These are phyloP conservation scores for Aythya baeri DNA, from an alignment of 2,113 vertebrate genomes.

Conservation along the genomic window DNA sequence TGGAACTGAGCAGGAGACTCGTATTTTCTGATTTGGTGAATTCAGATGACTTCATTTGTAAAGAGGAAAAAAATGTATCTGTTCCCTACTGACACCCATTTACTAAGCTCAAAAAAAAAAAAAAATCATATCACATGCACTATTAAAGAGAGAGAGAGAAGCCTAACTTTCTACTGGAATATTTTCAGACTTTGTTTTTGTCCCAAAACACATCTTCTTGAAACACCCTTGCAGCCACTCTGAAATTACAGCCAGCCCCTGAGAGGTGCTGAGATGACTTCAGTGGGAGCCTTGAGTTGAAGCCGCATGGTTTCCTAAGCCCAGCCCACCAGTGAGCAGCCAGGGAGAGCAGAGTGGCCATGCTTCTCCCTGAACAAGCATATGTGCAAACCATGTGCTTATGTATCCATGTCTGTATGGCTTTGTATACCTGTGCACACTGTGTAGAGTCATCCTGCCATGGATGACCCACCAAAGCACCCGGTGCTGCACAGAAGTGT, in stretches of 20 bases:
- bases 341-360: neutral
- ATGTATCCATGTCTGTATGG: fast-evolving
- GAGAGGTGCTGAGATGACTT: neutral
- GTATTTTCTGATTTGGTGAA: slow-evolving; percentile 59
- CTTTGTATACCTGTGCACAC: neutral
- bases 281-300: neutral
- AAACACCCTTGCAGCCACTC: neutral
- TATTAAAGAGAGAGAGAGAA: neutral
- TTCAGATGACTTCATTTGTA: slow-evolving; percentile 73
- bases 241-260: neutral
- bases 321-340: neutral
- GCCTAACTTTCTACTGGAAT: neutral
- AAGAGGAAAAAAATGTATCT: neutral
- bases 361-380: neutral
- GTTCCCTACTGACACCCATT: neutral
- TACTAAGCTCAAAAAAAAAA: slow-evolving; percentile 18
- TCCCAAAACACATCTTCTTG: neutral
- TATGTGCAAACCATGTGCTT: neutral
- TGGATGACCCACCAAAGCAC: fast-evolving
- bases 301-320: neutral
- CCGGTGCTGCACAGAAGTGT: neutral
- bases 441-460: neutral
- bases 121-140: neutral
- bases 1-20: slow-evolving; percentile 51
- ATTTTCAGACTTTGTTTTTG: slow-evolving; percentile 8